Base-by-base conservation (phyloP, 2,797 vertebrate species). In the Cyclopterus lumpus region DNA sequence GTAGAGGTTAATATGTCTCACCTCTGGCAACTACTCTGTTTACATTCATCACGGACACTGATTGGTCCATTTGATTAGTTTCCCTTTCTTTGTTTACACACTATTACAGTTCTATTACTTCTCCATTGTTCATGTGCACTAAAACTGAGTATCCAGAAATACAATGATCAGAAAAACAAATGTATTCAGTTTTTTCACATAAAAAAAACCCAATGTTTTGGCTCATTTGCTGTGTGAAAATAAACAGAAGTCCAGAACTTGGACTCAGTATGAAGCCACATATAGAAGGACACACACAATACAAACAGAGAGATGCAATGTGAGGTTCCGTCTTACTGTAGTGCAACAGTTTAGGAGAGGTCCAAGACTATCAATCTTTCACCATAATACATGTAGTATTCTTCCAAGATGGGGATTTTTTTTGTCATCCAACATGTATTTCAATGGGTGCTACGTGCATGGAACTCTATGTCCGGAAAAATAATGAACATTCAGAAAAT, bases 1-100 rank as follows among this genome's bases (percentile, higher is more conserved):
- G 65, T 63, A 86, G 70, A 92, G 86, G 88, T 85, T 87, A 91
- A 90, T 93, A 66, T 57, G 57, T 84, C 85, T 87, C 68, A 79
- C 71, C 67, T 81, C 81, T 83, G 79, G 81, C 81, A 80, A 81
- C 73, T 51, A 53, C 58, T 34, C 48, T 90, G 83, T 91, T 92
- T 93, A 92, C 51, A 84, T 76, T 85, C 22, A 22, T 44, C 59
- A 7, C 26, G 28, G 34, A 62, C 59, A 46, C 81, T 80, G 80
- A 88, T 75, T 84, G 63, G 75, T 40, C 8, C 4, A 2, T 77
- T 71, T 85, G 71, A 87, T 75, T 74, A 58, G 44, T 62, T 85
- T 75, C 65, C 77, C 24, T 69, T 61, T 40, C 53, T 14, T 51
- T 53, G 15, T 68, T 68, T 65, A 15, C 26, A 15, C 44, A 15